These are phyloP conservation scores for Peromyscus aztecus DNA, from an alignment of 2,797 vertebrate species.

Conservation along the genomic window DNA sequence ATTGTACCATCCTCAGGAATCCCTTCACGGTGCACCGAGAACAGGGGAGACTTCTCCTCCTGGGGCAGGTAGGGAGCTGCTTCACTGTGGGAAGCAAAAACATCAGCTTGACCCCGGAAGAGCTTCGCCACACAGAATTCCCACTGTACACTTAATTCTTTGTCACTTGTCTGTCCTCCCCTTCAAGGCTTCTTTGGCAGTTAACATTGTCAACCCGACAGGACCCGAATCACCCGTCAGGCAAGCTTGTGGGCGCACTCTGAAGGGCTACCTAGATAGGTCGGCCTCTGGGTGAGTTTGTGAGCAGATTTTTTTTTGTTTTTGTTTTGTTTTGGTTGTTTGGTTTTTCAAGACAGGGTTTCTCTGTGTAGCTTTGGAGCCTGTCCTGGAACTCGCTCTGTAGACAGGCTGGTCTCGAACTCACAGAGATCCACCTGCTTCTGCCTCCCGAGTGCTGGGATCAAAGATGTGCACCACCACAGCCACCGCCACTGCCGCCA, in stretches of 20 bases:
- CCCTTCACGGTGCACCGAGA: slow-evolving; percentile 93
- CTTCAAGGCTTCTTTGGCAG: background rate
- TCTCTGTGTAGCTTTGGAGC: no score
- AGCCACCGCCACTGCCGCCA: fast-evolving
- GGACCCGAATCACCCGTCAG: background rate
- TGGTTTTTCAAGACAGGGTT: no score
- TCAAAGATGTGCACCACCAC: no score
- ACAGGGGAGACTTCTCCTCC: slow-evolving; percentile 91
- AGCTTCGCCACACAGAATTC: background rate
- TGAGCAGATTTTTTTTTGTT: background rate
- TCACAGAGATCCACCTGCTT: no score
- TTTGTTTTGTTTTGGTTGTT: no score
- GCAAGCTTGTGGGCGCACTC: background rate
- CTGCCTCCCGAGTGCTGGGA: no score
- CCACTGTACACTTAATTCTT: fast-evolving
- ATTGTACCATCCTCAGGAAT: slow-evolving; percentile 87
- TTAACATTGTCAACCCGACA: background rate
- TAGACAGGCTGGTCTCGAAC: no score
- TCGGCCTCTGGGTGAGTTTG: background rate
- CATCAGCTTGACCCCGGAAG: background rate
- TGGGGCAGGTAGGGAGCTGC: slow-evolving; percentile 92
- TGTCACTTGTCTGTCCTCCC: background rate
- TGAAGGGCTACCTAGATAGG: background rate
- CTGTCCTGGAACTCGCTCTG: no score
- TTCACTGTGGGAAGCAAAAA: slow-evolving; percentile 87